These are phyloP conservation scores for Semnornis frantzii DNA, from an alignment of 2,113 vertebrate species.

Conservation along the genomic window DNA sequence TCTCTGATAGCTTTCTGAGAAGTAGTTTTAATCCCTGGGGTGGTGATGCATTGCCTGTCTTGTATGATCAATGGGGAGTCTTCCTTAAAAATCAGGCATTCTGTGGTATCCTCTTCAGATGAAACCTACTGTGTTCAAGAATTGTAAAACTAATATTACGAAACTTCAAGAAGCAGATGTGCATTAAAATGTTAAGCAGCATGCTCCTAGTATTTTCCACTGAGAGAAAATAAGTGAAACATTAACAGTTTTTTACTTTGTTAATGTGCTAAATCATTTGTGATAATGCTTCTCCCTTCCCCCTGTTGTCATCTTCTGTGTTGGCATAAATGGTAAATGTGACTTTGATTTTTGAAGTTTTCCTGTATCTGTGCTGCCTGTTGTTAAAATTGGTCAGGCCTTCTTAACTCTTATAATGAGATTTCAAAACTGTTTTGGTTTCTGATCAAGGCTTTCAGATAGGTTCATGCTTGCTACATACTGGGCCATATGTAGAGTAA, in stretches of 20 bases:
- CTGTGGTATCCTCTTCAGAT: not conserved
- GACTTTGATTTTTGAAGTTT: slow-evolving; percentile 44
- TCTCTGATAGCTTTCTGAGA: not conserved
- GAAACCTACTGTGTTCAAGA: not conserved
- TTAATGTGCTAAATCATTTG: not conserved
- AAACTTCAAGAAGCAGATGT: not conserved
- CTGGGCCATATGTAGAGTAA: slow-evolving; percentile 6
- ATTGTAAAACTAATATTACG: not conserved
- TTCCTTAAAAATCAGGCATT: not conserved
- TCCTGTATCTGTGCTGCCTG: not conserved
- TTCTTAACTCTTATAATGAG: slow-evolving; percentile 54
- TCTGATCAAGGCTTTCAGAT: slow-evolving; percentile 50
- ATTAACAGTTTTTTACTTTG: slow-evolving; percentile 31
- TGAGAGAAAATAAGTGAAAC: not conserved
- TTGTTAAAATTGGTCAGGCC: slow-evolving; percentile 50
- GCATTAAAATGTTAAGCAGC: not conserved
- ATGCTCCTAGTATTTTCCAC: not conserved
- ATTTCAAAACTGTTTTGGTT: slow-evolving; percentile 50
- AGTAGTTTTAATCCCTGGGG: not conserved
- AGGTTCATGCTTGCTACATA: slow-evolving; percentile 33
- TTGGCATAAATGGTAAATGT: slow-evolving; percentile 16
- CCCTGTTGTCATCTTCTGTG: not conserved
- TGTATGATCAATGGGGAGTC: not conserved
- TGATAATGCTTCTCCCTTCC: not conserved
- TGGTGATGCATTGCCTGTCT: not conserved